These are phyloP conservation scores for Accipiter cooperii DNA, from an alignment of 2,113 vertebrate species.

Conservation along the genomic window DNA sequence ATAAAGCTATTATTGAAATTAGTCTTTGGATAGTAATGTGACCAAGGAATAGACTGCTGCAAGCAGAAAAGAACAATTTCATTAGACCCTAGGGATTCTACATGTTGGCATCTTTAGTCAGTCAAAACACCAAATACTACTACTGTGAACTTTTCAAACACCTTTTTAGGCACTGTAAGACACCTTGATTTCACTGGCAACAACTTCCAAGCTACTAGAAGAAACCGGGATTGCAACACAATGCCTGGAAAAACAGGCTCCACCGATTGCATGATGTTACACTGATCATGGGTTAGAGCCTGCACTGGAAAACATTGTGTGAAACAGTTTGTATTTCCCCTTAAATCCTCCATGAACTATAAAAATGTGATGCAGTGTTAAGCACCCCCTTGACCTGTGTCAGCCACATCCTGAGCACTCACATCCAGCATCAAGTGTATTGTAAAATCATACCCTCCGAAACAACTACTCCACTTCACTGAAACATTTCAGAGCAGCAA, in stretches of 20 bases:
- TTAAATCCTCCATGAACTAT: background rate
- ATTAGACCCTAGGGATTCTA: background rate
- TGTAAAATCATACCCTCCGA: background rate
- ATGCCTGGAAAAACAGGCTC: background rate
- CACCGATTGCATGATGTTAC: background rate
- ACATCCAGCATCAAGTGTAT: background rate
- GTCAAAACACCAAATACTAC: background rate
- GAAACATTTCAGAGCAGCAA: background rate
- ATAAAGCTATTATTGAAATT: background rate
- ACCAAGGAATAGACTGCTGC: background rate
- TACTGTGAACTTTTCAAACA: background rate
- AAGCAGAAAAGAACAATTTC: background rate
- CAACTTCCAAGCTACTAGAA: background rate
- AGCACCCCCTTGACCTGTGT: background rate
- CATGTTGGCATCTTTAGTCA: background rate
- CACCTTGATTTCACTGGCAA: background rate
- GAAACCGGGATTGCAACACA: background rate
- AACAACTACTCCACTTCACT: background rate
- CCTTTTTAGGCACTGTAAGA: background rate
- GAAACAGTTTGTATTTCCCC: background rate
- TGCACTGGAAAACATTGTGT: background rate
- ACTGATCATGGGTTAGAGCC: background rate
- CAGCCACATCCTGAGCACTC: background rate
- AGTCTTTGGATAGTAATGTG: background rate
- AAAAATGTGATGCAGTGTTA: background rate